These are phyloP conservation scores for Drosophila austrosaltans DNA, from an alignment of 2,888 invertebrate genomes.

Conservation along the genomic window DNA sequence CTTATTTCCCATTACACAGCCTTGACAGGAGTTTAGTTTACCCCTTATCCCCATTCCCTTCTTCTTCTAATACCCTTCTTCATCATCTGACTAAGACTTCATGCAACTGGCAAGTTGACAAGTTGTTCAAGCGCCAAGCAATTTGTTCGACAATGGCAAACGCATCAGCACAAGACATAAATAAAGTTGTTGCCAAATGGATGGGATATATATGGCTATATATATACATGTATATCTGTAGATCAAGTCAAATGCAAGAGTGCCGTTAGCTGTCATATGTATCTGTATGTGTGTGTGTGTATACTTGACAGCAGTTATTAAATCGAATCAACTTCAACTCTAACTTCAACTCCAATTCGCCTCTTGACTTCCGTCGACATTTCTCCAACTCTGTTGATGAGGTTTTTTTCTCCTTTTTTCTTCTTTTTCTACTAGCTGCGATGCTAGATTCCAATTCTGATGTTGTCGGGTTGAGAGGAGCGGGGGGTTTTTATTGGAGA, in stretches of 20 bases:
- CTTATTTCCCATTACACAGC: neutral
- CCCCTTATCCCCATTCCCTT: neutral
- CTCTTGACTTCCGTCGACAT: slow-evolving; percentile 20
- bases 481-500: neutral
- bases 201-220: neutral
- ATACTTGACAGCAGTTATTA: slow-evolving; percentile 74
- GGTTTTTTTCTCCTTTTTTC: neutral
- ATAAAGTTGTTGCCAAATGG: slow-evolving; percentile 9
- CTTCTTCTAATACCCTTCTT: neutral
- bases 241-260: slow-evolving; percentile 14
- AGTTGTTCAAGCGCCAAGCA: slow-evolving; percentile 11
- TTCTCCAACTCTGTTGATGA: slow-evolving; percentile 14
- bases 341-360: slow-evolving; percentile 41
- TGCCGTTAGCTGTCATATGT: slow-evolving; percentile 13
- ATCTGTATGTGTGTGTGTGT: slow-evolving; percentile 18
- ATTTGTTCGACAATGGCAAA: slow-evolving; percentile 13
- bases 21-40: slow-evolving; percentile 4
- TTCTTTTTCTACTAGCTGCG: neutral
- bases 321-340: slow-evolving; percentile 67
- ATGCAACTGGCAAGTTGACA: slow-evolving; percentile 9
- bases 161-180: slow-evolving; percentile 6
- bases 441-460: neutral
- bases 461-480: neutral
- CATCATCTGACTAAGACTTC: neutral
- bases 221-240: neutral